Base-by-base conservation (phyloP, 2,797 vertebrate genomes). In the Decapterus maruadsi region DNA sequence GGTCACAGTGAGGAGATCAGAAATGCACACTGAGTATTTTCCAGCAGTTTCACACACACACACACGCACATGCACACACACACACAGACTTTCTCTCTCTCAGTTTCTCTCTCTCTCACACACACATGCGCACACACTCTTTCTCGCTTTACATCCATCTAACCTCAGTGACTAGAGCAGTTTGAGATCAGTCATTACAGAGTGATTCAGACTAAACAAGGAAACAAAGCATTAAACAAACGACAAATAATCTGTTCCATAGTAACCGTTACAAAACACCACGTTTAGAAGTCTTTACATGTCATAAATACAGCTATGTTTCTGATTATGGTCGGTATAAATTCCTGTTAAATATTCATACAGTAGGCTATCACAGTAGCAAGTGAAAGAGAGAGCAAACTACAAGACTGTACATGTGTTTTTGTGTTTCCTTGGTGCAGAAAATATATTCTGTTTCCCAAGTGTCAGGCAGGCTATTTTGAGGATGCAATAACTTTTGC, bases 1-100 rank as follows among this genome's bases (percentile, higher is more conserved):
- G 85, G 83, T 93, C 93, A 94, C 93, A 94, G 93, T 94, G 93
- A 92, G 80, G 87, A 92, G 90, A 92, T 92, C 90, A 90, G 84
- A 93, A 92, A 91, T 91, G 90, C 90, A 92, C 86, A 63, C 89
- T 72, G 77, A 89, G 85, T 91, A 74, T 90, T 90, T 88, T 82
- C 71, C 64, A 31, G 80, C 61, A 80, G 73, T 84, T 80, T 77
- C 74, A 68, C 63, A 46, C 78, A 63, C 59, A 14, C 57, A 48
- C 73, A 11, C 50, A 17, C 66, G 36, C 45, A 17, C 59, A 14
- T 57, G 46, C 73, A 11, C 50, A 17, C 66, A 42, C 45, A 17
- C 64, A 36, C 29, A 31, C 22, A 22, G n/a, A n/a, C 13, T 16
- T 5, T 1, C 13, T 4, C 43, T 1, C 40, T 4, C 67, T 4